Conservation (phyloP, 2,888 invertebrate genomes). For the Acleris cristana region DNA sequence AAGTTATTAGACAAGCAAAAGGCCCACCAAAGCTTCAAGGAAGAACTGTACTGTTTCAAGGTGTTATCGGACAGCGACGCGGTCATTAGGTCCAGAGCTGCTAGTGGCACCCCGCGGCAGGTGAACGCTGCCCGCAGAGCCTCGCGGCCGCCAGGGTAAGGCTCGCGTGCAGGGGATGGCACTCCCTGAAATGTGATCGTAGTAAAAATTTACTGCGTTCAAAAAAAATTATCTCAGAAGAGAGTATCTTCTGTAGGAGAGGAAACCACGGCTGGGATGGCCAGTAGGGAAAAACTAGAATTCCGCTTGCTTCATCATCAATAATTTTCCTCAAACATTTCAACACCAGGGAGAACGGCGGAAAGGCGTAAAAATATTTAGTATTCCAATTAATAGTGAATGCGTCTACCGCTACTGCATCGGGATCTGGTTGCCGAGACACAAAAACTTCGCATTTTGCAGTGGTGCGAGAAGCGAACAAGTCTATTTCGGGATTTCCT, state of each 20-base stretch:
- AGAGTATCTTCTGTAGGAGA: constrained; percentile 35
- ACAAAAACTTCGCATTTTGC: constrained; percentile 37
- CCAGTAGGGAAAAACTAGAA: constrained; percentile 42
- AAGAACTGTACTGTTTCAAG: background rate
- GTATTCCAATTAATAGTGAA: constrained; percentile 31
- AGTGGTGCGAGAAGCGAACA: constrained; percentile 37
- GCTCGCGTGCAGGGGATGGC: constrained; percentile 38
- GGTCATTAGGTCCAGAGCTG: constrained; percentile 38
- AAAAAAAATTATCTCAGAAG: constrained; percentile 38
- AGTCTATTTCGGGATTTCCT: constrained; percentile 37
- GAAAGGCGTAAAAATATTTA: constrained; percentile 36
- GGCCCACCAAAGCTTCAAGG: constrained; percentile 6
- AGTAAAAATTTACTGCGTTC: constrained; percentile 38
- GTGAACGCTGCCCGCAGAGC: constrained; percentile 41
- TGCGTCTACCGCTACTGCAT: constrained; percentile 19
- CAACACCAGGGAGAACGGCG: constrained; percentile 34
- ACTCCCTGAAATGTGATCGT: constrained; percentile 42
- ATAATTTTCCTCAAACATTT: constrained; percentile 35
- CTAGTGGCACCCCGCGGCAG: constrained; percentile 22
- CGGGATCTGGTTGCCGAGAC: constrained; percentile 41
- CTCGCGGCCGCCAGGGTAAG: constrained; percentile 41
- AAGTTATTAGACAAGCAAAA: background rate
- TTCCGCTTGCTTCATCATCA: constrained; percentile 38
- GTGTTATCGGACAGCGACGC: constrained; percentile 38
- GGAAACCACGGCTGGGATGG: constrained; percentile 45